These are phyloP conservation scores for Caenorhabditis becei DNA, from an alignment of 2,888 invertebrate species.

Conservation along the genomic window DNA sequence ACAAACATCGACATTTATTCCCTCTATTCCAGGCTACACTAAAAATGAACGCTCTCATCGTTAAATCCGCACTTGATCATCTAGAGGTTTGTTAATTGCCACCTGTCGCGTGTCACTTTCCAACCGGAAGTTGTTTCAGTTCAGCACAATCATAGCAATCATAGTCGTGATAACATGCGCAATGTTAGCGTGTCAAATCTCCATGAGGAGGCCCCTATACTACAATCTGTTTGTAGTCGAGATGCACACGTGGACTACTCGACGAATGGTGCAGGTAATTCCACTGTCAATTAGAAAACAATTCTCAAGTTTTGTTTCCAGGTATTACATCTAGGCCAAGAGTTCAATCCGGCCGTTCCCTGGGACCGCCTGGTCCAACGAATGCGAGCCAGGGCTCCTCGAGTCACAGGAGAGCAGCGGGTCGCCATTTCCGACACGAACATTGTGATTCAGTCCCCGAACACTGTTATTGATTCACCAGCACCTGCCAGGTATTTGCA, in stretches of 20 bases:
- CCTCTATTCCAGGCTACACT: constrained; percentile 7
- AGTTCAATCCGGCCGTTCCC: constrained; percentile 38
- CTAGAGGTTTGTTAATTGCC: constrained; percentile 37
- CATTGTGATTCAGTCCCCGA: constrained; percentile 67
- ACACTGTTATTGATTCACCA: constrained; percentile 55
- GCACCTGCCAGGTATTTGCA: constrained; percentile 34
- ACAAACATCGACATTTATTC: constrained; percentile 13
- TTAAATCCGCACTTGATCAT: constrained; percentile 27
- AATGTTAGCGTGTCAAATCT: constrained; percentile 30
- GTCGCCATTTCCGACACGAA: constrained; percentile 61
- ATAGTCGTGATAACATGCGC: constrained; percentile 32
- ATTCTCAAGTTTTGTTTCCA: constrained; percentile 5
- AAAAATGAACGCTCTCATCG: constrained; percentile 33
- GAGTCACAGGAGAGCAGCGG: constrained; percentile 45
- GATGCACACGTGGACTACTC: constrained; percentile 66
- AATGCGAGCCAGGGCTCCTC: constrained; percentile 50
- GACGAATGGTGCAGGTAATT: constrained; percentile 67
- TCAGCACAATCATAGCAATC: constrained; percentile 24
- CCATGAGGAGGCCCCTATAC: constrained; percentile 55
- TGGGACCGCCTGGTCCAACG: constrained; percentile 50
- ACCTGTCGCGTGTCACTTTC: neutral
- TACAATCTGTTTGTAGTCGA: constrained; percentile 71
- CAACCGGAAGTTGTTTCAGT: constrained; percentile 21
- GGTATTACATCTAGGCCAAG: constrained; percentile 61
- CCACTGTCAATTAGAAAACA: no score